A percentile compares a stretch with the other conserved stretches of the same genome.
Conservation (phyloP, 2,113 vertebrate species). For the Campylomormyrus numenius region DNA sequence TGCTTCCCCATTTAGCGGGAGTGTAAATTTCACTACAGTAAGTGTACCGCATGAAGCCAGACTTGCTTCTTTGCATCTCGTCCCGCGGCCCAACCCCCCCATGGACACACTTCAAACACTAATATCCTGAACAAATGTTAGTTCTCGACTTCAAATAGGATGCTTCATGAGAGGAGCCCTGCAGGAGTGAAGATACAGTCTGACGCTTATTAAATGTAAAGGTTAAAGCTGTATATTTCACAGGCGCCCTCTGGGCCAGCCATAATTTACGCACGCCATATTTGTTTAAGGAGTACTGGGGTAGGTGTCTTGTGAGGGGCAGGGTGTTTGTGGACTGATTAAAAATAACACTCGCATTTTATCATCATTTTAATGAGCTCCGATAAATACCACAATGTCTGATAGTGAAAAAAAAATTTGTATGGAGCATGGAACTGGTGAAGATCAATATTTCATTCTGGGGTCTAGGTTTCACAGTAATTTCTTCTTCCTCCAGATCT, state of each 20-base stretch:
- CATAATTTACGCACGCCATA: not conserved
- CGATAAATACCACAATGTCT: not conserved
- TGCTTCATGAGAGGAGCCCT: constrained; percentile 17
- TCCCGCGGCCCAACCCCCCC: not conserved
- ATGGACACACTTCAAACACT: constrained; percentile 2
- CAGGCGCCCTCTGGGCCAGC: constrained; percentile 12
- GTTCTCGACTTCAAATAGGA: constrained; percentile 38
- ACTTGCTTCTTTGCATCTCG: not conserved
- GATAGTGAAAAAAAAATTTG: not conserved
- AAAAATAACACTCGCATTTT: not conserved
- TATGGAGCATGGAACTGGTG: not conserved
- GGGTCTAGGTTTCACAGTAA: not conserved
- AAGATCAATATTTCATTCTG: not conserved
- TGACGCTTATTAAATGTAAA: constrained; percentile 52
- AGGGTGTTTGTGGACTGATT: not conserved
- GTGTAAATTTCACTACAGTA: constrained; percentile 5
- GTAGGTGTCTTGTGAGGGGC: not conserved
- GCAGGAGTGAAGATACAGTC: constrained; percentile 36
- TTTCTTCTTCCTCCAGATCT: not conserved
- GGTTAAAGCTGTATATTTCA: constrained; percentile 53
- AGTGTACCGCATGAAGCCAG: not conserved
- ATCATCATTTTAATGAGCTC: not conserved
- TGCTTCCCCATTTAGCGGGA: not conserved
- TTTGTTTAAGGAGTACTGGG: not conserved
- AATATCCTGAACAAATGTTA: constrained; percentile 49